Conservation (phyloP, 2,113 vertebrate genomes). For the Fulica atra region DNA sequence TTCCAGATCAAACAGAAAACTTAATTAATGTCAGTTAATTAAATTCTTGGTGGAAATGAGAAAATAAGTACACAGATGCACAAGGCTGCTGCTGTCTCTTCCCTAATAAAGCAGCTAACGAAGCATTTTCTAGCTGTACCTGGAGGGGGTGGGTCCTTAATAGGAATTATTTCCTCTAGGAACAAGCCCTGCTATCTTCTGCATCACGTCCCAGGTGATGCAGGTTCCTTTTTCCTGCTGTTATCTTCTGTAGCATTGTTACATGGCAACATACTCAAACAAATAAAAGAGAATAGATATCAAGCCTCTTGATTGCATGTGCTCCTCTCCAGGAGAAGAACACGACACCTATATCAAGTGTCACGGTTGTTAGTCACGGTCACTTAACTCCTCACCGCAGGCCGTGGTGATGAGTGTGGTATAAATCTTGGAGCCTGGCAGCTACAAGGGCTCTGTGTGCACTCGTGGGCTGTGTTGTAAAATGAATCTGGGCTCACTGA, state of each 20-base stretch:
- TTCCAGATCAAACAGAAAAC: slow-evolving; percentile 57
- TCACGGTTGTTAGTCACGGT: not conserved
- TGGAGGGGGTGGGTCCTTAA: not conserved
- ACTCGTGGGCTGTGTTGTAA: not conserved
- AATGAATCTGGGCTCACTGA: fast-evolving
- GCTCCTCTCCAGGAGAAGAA: not conserved
- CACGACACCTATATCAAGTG: fast-evolving
- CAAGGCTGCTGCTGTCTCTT: not conserved
- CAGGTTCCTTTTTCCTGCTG: not conserved
- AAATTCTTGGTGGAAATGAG: slow-evolving; percentile 44
- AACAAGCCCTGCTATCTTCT: not conserved
- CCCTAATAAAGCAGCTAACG: not conserved
- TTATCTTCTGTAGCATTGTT: not conserved
- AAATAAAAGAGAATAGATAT: not conserved
- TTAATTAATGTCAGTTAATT: slow-evolving; percentile 56
- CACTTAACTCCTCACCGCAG: not conserved
- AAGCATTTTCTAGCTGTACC: slow-evolving; percentile 7
- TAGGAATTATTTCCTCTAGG: not conserved
- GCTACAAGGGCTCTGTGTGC: fast-evolving
- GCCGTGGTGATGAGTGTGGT: fast-evolving
- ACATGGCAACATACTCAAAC: not conserved
- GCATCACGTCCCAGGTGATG: not conserved
- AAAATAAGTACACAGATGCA: slow-evolving; percentile 35
- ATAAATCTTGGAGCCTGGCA: not conserved
- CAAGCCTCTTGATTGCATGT: not conserved